Evolutionary conservation across 2,888 invertebrate genomes (phyloP).

Genomic region (Mythimna ferrago): DNA sequence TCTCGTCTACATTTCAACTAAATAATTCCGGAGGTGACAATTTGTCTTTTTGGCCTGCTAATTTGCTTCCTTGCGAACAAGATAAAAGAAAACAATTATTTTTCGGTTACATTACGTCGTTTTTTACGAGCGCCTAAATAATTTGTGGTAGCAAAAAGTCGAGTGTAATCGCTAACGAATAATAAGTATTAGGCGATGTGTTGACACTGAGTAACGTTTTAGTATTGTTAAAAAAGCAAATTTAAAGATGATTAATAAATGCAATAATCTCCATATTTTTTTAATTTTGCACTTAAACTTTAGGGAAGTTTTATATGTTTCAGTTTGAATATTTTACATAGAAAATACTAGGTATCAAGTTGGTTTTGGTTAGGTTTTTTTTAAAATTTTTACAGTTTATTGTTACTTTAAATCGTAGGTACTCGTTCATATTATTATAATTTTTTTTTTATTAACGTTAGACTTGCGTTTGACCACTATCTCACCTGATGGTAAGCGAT

Average conservation of each 20-base stretch:
- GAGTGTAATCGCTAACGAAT: slow-evolving; percentile 46
- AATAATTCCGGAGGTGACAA: slow-evolving; percentile 59
- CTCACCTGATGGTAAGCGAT: too few relatives aligned
- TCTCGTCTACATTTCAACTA: slow-evolving; percentile 49
- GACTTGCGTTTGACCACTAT: too few relatives aligned
- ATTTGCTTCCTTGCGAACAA: slow-evolving; percentile 45
- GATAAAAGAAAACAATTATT: slow-evolving; percentile 60
- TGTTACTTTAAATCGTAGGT: not conserved
- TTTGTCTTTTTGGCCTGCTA: slow-evolving; percentile 57
- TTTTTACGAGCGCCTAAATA: slow-evolving; percentile 55
- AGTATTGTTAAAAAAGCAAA: not conserved
- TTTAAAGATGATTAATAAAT: not conserved
- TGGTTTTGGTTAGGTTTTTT: too few relatives aligned
- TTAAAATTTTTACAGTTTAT: not conserved
- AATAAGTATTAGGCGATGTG: slow-evolving; percentile 40
- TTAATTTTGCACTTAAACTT: not conserved
- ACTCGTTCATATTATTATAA: too few relatives aligned
- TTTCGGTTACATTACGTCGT: slow-evolving; percentile 37
- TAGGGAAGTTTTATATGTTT: not conserved
- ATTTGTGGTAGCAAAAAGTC: slow-evolving; percentile 47
- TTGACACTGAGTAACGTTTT: slow-evolving; percentile 19
- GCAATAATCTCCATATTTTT: not conserved
- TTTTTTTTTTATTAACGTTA: too few relatives aligned
- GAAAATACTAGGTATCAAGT: not conserved
- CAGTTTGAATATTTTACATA: not conserved